Evolutionary conservation across 2,113 vertebrate genomes (phyloP).

Genomic region (Clupea harengus): DNA sequence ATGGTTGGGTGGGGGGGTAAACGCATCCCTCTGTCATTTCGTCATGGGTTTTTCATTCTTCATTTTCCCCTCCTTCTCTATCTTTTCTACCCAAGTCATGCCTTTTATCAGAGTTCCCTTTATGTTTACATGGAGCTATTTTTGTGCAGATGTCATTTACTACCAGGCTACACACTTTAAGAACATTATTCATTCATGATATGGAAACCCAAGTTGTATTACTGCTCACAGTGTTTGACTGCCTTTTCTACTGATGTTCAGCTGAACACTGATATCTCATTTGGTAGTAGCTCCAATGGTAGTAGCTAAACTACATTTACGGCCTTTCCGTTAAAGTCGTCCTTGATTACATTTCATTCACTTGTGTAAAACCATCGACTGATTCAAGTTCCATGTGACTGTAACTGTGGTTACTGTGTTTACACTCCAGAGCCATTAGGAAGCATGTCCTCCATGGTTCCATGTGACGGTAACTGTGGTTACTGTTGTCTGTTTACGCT

Average conservation of each 20-base stretch:
- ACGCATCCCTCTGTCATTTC: background rate
- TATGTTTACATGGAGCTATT: background rate
- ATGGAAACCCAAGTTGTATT: background rate
- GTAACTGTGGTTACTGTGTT: constrained; percentile 20
- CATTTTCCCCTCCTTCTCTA: background rate
- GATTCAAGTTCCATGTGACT: background rate
- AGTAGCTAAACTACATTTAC: background rate
- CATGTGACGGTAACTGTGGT: background rate
- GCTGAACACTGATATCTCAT: too few relatives aligned
- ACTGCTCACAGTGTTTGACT: too few relatives aligned
- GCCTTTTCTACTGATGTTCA: too few relatives aligned
- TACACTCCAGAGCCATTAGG: constrained; percentile 73
- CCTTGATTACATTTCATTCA: background rate
- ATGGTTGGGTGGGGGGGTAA: background rate
- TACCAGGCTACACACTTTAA: background rate
- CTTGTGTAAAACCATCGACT: background rate
- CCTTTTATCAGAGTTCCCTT: background rate
- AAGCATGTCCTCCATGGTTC: constrained; percentile 84
- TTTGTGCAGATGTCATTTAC: background rate
- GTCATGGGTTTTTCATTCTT: background rate
- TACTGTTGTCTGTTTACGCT: background rate
- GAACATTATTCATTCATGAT: background rate
- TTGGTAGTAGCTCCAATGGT: too few relatives aligned
- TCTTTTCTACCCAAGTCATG: background rate
- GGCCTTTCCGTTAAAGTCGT: background rate